Evolutionary conservation across 1,140 invertebrate genomes (phyloP), one percentile per base, ranked within the genome.

Genomic region (Solenopsis invicta): DNA sequence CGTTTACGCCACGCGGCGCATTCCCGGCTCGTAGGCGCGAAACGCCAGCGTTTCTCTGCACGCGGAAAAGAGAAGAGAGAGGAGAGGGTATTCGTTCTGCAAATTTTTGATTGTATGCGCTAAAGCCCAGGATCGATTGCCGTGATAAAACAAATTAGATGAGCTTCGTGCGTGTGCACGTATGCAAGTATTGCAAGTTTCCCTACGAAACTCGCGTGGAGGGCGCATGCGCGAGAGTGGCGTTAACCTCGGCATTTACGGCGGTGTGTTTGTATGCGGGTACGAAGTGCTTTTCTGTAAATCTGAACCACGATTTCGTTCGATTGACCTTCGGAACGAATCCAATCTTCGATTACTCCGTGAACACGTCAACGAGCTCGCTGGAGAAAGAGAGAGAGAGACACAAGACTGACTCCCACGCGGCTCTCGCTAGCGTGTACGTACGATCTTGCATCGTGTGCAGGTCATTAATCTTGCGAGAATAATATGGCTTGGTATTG

Each of bases 361-460:
- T 4, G 37, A 18, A 18, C 18, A 5, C 50, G 3, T 45, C 4
- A 48, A 18, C 9, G 18, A 37, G 16, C 34, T 34, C 5, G 37
- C 34, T 29, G n/a, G 10, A 2, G 45, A 21, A 21, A 56, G n/a
- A 12, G n/a, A n/a, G n/a, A n/a, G n/a, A n/a, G n/a, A n/a, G n/a
- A n/a, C n/a, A n/a, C 34, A 4, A 3, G 52, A 21, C 6, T 8
- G 12, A 0, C 5, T 10, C 3, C 1, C 52, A 12, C 34, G 12
- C 29, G 0, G n/a, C 12, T 54, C 18, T 21, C 0, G 21, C 34
- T n/a, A 12, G 66, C 21, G 1, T 24, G 16, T 80, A 90, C 80
- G 21, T 80, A 90, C 80, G 52, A 1, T 41, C 89, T 80, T 90
- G 88, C 59, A 18, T 37, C 45, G 29, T n/a, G 41, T 29, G 29